Base-by-base conservation (phyloP, 2,888 invertebrate genomes). In the Coleophora deauratella region DNA sequence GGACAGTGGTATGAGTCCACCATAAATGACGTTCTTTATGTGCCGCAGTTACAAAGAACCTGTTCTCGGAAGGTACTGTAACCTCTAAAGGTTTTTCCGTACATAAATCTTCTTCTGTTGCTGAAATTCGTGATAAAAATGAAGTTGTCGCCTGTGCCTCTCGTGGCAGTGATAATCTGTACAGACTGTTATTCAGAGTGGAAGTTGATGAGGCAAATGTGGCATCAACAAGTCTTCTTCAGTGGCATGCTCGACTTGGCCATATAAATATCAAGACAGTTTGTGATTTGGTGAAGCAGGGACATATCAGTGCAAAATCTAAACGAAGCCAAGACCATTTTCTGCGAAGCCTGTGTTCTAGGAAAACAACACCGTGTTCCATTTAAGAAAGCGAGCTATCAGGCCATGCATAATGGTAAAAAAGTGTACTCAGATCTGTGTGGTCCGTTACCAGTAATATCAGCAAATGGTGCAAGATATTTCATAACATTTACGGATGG, bases 1-100 rank as follows among this genome's bases (percentile, higher is more conserved):
- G 38, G 40, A 6, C 10, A 35, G 27, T 41, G 41, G 37, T 37
- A 21, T 33, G 41, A 41, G 9, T 33, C 38, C 11, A 39, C 38
- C 12, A 39, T 39, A 10, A 33, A 39, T 33, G 14, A 39, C 12
- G 38, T 39, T 10, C n/a, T 33, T 27, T 33, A 33, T 39, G 38
- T 39, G 33, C 38, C 38, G 27, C 27, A 39, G 9, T 27, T 39
- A 33, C 21, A 33, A 33, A 12, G 14, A 39, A 39, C 27, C 27
- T 39, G 33, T 39, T 39, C 13, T 39, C 38, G 3, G 38, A 33
- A 12, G 33, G 33, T 12, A 10, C 21, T 13, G 13, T 39, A 33
- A 36, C 36, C n/a, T 27, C 27, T 11, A 36, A 28, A 28, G 28
- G 28, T 28, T 36, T 28, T 9, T 9, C 8, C 7, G 28, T 36